phyloP scores from a whole-genome alignment of 1,140 invertebrate genomes.

The Lucilia sericata region DNA sequence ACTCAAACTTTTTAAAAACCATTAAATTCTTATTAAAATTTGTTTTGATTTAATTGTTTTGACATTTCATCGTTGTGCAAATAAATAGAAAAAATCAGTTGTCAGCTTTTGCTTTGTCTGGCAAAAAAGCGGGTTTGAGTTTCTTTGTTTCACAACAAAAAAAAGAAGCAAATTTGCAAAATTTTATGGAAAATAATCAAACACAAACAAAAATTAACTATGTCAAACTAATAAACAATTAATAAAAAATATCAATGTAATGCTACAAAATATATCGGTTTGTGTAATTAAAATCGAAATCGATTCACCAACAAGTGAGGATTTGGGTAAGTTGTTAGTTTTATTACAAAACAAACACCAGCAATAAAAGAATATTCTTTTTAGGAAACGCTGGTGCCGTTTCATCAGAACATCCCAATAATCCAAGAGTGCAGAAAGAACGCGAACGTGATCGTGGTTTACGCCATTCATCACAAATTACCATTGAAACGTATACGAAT shows the following conservation, averaged over 20 bases:
- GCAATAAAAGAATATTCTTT: too few relatives aligned
- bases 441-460: constrained; percentile 71
- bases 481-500: constrained; percentile 76
- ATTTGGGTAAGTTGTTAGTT: constrained; percentile 39
- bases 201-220: neutral
- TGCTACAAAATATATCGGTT: constrained; percentile 60
- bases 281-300: constrained; percentile 67
- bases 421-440: constrained; percentile 63
- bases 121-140: neutral
- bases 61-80: too few relatives aligned
- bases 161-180: neutral
- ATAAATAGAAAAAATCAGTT: neutral
- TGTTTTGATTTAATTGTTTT: too few relatives aligned
- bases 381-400: constrained; percentile 57
- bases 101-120: neutral
- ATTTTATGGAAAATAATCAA: neutral
- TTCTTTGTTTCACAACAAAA: constrained; percentile 15
- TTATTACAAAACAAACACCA: too few relatives aligned
- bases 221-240: neutral
- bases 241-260: constrained; percentile 35
- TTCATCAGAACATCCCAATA: constrained; percentile 62
- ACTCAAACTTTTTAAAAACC: too few relatives aligned
- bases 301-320: constrained; percentile 57
- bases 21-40: too few relatives aligned
- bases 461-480: constrained; percentile 73